Percentiles rank a stretch among this genome's conserved stretches.
These are phyloP conservation scores for Origma solitaria DNA, from an alignment of 2,113 vertebrate genomes.

Conservation along the genomic window DNA sequence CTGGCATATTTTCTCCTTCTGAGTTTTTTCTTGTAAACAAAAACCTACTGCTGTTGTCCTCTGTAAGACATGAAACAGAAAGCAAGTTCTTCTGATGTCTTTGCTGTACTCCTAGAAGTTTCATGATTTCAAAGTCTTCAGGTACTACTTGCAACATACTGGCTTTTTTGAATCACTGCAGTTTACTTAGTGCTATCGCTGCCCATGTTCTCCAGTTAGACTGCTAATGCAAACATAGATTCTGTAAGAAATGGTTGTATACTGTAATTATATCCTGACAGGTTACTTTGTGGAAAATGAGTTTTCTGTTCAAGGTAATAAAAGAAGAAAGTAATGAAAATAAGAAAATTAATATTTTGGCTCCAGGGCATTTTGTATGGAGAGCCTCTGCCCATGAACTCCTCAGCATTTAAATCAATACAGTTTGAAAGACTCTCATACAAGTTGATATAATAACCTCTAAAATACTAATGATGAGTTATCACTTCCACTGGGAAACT, in stretches of 20 bases:
- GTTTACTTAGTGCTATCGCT: not conserved
- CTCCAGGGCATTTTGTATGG: not conserved
- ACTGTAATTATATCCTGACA: not conserved
- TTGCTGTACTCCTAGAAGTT: not conserved
- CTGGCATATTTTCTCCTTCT: not conserved
- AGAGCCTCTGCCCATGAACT: not conserved
- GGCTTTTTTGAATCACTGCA: not conserved
- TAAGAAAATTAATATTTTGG: not conserved
- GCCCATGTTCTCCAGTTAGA: not conserved
- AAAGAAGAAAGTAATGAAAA: not conserved
- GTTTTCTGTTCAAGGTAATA: not conserved
- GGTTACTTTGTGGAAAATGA: not conserved
- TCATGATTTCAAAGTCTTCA: not conserved
- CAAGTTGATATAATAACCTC: slow-evolving; percentile 33
- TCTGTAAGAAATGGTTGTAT: not conserved
- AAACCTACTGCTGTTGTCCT: not conserved
- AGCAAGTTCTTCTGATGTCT: not conserved
- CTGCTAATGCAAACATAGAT: not conserved
- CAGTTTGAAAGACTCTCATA: slow-evolving; percentile 21
- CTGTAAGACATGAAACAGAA: not conserved
- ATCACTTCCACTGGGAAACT: slow-evolving; percentile 22
- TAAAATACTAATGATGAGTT: slow-evolving; percentile 51
- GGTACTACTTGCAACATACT: not conserved
- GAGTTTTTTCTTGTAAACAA: not conserved
- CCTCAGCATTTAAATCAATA: slow-evolving; percentile 21